Conservation (phyloP, 2,113 vertebrate genomes). For the Amphiprion percula region DNA sequence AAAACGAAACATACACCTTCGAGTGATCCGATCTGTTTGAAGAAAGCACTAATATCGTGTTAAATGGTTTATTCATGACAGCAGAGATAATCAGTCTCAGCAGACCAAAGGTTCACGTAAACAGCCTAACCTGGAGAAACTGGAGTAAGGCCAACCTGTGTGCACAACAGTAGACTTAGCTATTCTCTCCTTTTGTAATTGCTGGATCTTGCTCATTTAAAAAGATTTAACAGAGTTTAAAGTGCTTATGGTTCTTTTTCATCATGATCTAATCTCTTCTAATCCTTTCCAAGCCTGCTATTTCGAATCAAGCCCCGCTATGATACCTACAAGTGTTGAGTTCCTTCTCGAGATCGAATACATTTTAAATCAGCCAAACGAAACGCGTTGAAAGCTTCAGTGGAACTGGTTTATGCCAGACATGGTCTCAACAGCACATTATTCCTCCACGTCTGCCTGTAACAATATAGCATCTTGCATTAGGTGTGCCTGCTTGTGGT, state of each 20-base stretch:
- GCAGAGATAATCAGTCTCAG: slow-evolving; percentile 35
- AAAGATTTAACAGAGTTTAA: slow-evolving; percentile 49
- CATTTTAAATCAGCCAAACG: slow-evolving; percentile 41
- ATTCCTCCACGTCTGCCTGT: slow-evolving; percentile 28
- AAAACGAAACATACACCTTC: slow-evolving; percentile 6
- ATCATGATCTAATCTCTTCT: slow-evolving; percentile 57
- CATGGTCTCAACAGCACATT: background rate
- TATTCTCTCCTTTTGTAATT: slow-evolving; percentile 45
- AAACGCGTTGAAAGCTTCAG: slow-evolving; percentile 31
- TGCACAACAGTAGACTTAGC: slow-evolving; percentile 8
- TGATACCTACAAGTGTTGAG: slow-evolving; percentile 24
- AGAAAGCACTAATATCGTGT: slow-evolving; percentile 26
- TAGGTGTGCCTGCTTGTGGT: slow-evolving; percentile 39
- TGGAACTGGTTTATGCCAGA: slow-evolving; percentile 33
- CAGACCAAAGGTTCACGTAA: slow-evolving; percentile 33
- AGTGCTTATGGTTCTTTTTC: slow-evolving; percentile 32
- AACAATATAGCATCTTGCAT: slow-evolving; percentile 37
- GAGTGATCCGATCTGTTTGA: slow-evolving; percentile 16
- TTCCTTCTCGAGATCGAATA: slow-evolving; percentile 5
- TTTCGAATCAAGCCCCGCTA: slow-evolving; percentile 37
- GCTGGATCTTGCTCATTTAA: slow-evolving; percentile 54
- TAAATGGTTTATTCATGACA: slow-evolving; percentile 55
- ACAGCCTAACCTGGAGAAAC: slow-evolving; percentile 47
- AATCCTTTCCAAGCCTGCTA: slow-evolving; percentile 48
- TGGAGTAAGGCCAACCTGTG: slow-evolving; percentile 32